Evolutionary conservation across 2,797 vertebrate genomes (phyloP), one percentile per base, ranked within the genome.

Genomic region (Myoxocephalus aenaeus): DNA sequence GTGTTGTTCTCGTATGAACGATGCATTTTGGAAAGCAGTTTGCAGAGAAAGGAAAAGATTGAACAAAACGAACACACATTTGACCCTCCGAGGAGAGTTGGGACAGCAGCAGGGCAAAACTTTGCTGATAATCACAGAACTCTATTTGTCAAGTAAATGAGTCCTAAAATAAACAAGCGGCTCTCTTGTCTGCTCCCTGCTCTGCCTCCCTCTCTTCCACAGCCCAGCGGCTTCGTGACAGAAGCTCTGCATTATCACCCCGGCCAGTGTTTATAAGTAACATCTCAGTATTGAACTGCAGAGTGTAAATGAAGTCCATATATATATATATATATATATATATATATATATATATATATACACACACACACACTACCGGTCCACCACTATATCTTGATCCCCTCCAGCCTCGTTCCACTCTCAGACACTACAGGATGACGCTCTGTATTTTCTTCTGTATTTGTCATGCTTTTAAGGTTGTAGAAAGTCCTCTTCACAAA

Each of bases 251-350:
- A 61, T 86, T 78, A 81, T 57, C 50, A 50, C 53, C 54, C 71
- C n/a, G 69, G 77, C 73, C 84, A 84, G 73, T 63, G 25, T 86
- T 85, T 89, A 92, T 86, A 87, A 91, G 90, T 90, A 91, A 89
- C 84, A 65, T 10, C 63, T 46, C 61, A 53, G 70, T 63, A 67
- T 80, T 81, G 62, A 77, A 81, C 81, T 77, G 74, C 64, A 36
- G 32, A 66, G 80, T 54, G 81, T 82, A 86, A 85, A 82, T 79
- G 34, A 72, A 70, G 32, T 32, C 5, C 32, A 32, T 32, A 32
- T 32, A 32, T 32, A 32, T 32, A 32, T 32, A 32, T 32, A 32
- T 32, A 32, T 32, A 4, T 32, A 32, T 32, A 29, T 29, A 29
- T 29, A 29, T 29, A 29, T 29, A 29, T 29, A 29, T 29, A 29